These are phyloP conservation scores for Eonycteris spelaea DNA, from an alignment of 2,113 vertebrate species.

Conservation along the genomic window DNA sequence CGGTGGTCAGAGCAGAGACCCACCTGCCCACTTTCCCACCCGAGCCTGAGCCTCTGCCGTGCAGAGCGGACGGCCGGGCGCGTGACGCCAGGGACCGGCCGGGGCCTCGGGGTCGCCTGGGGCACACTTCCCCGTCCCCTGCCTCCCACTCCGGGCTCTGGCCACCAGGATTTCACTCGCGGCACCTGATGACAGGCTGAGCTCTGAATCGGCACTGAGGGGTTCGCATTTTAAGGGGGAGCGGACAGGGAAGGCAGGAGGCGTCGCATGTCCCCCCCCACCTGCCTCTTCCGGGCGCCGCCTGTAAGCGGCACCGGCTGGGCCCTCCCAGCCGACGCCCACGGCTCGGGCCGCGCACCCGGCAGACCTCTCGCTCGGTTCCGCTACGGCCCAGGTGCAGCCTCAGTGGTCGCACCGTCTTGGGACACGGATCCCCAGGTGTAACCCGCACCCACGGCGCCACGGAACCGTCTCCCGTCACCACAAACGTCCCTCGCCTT, in stretches of 20 bases:
- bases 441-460: fast-evolving
- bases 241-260: fast-evolving
- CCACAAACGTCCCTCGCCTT: background rate
- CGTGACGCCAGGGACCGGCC: fast-evolving
- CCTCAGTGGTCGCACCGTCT: fast-evolving
- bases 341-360: fast-evolving
- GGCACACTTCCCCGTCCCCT: fast-evolving
- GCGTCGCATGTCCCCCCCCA: fast-evolving
- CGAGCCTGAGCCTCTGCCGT: fast-evolving
- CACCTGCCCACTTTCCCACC: too few relatives aligned
- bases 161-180: fast-evolving
- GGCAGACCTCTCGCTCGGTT: fast-evolving
- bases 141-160: background rate
- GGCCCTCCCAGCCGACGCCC: fast-evolving
- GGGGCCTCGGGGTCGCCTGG: background rate
- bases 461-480: fast-evolving
- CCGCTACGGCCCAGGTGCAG: fast-evolving
- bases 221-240: fast-evolving
- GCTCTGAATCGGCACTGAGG: too few relatives aligned
- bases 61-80: fast-evolving
- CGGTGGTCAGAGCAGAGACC: too few relatives aligned
- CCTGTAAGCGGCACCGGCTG: background rate
- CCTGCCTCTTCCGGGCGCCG: background rate
- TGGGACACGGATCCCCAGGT: background rate
- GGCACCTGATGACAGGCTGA: fast-evolving